Percentiles rank a stretch among this genome's conserved stretches.
Evolutionary conservation across 2,113 vertebrate species (phyloP).

Genomic region (Lipophrys pholis): DNA sequence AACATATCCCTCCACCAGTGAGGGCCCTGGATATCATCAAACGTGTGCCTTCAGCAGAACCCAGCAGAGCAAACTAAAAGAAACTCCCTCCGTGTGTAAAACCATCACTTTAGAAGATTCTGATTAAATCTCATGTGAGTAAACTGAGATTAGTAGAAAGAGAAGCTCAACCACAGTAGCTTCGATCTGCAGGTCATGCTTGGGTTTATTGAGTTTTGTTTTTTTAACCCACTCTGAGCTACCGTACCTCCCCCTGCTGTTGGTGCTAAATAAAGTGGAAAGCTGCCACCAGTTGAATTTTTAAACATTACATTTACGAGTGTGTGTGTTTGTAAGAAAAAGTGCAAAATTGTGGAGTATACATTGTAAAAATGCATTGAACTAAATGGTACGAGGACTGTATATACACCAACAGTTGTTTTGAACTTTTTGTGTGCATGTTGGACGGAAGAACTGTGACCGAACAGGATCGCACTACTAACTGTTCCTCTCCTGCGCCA

Average conservation of each 20-base stretch:
- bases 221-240: constrained; percentile 1
- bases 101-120: background rate
- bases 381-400: constrained; percentile 33
- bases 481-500: background rate
- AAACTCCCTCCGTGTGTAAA: constrained; percentile 13
- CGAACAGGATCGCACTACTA: constrained; percentile 36
- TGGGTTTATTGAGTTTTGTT: constrained; percentile 21
- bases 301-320: constrained; percentile 3
- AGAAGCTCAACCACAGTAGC: constrained; percentile 32
- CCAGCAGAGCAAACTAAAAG: background rate
- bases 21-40: constrained; percentile 57
- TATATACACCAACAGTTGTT: constrained; percentile 46
- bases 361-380: constrained; percentile 53
- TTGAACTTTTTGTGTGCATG: constrained; percentile 25
- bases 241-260: constrained; percentile 15
- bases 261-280: constrained; percentile 12
- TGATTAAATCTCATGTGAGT: constrained; percentile 30
- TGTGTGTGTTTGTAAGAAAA: constrained; percentile 22
- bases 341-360: background rate
- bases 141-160: constrained; percentile 56
- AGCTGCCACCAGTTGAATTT: constrained; percentile 25
- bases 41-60: constrained; percentile 7
- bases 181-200: constrained; percentile 56
- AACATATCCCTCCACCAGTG: constrained; percentile 59
- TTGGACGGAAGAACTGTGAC: constrained; percentile 59